Conservation (phyloP, 2,888 invertebrate species). For the Subacronicta megacephala region DNA sequence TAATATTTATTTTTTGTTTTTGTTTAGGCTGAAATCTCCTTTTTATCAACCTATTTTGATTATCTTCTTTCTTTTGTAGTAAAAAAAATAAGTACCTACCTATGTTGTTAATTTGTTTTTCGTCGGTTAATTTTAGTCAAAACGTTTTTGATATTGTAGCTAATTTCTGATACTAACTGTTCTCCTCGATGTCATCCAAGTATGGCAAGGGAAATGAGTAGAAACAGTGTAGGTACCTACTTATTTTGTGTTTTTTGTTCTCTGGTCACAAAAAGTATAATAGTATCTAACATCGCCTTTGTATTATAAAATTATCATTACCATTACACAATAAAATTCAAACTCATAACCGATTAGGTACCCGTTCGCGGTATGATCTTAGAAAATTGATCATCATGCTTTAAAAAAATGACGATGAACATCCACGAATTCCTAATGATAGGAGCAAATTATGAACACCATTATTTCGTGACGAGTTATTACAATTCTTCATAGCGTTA, state of each 20-base stretch:
- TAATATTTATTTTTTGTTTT: no score
- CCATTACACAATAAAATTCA: constrained; percentile 23
- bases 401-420: constrained; percentile 77
- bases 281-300: constrained; percentile 19
- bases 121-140: no score
- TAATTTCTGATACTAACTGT: no score
- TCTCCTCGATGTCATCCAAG: no score
- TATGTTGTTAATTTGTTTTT: no score
- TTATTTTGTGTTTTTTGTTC: not conserved
- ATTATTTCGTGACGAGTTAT: constrained; percentile 69
- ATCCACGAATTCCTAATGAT: constrained; percentile 56
- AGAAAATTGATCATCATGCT: constrained; percentile 73
- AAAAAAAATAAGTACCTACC: no score
- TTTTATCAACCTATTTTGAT: no score
- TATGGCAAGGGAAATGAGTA: no score
- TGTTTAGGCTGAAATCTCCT: no score
- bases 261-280: not conserved
- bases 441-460: constrained; percentile 67
- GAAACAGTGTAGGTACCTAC: no score
- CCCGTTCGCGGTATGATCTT: constrained; percentile 58
- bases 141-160: no score
- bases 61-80: no score
- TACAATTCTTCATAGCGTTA: constrained; percentile 54
- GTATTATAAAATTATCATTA: constrained; percentile 50
- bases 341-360: constrained; percentile 62